A percentile compares a stretch with the other conserved stretches of the same genome.
phyloP scores from a whole-genome alignment of 2,113 vertebrate species.

The Alethe diademata region DNA sequence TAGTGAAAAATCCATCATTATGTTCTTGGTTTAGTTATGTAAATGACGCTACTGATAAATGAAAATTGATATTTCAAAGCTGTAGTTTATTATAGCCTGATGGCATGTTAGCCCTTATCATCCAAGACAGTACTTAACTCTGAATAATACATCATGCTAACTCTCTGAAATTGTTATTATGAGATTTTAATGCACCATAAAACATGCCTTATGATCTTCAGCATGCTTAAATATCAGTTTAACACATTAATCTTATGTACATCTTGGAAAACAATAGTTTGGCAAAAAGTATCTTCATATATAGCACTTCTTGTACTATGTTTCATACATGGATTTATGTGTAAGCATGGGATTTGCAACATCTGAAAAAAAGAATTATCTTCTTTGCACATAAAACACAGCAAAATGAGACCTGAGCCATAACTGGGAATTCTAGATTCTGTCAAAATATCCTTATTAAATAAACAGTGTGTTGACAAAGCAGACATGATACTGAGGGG shows the following conservation, averaged over 20 bases:
- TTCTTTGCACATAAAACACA: background rate
- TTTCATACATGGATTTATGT: background rate
- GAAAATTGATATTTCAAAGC: constrained; percentile 58
- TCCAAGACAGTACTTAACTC: constrained; percentile 56
- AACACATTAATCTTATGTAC: background rate
- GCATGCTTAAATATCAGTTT: constrained; percentile 1
- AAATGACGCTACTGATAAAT: constrained; percentile 56
- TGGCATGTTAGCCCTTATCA: constrained; percentile 43
- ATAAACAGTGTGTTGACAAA: background rate
- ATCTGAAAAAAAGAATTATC: background rate
- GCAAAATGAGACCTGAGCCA: background rate
- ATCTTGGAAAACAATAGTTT: background rate
- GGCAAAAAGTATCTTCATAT: background rate
- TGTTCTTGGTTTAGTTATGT: constrained; percentile 1
- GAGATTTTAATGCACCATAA: constrained; percentile 53
- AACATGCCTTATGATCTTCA: constrained; percentile 36
- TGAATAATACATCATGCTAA: constrained; percentile 53
- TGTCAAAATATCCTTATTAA: background rate
- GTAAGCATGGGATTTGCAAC: background rate
- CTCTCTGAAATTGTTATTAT: constrained; percentile 37
- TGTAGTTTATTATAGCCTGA: constrained; percentile 19
- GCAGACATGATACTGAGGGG: background rate
- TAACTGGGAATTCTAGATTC: background rate
- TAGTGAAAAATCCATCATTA: constrained; percentile 18
- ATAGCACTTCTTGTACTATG: background rate